Conservation (phyloP, 2,888 invertebrate species). For the Hoplodrina blanda region DNA sequence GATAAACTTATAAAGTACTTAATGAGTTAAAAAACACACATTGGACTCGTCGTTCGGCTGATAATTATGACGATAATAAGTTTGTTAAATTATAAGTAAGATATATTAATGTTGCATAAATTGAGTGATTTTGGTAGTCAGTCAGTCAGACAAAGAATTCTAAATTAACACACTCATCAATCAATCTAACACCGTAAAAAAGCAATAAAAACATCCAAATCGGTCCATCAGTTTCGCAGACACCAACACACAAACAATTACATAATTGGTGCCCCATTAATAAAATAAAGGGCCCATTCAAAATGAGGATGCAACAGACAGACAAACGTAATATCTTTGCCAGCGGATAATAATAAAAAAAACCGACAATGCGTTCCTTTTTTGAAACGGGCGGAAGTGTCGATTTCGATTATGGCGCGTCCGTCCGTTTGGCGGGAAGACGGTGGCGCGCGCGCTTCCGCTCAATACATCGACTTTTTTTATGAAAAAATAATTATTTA, state of each 20-base stretch:
- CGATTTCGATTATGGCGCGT: slow-evolving; percentile 80
- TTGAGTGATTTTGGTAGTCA: too few relatives aligned
- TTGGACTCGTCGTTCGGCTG: too few relatives aligned
- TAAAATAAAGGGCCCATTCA: slow-evolving; percentile 54
- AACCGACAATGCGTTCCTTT: slow-evolving; percentile 76
- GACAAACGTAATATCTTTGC: slow-evolving; percentile 63
- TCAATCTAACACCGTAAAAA: background rate
- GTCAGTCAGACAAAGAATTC: too few relatives aligned
- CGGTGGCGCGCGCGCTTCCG: slow-evolving; percentile 75
- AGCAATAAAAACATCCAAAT: slow-evolving; percentile 31
- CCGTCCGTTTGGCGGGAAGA: slow-evolving; percentile 78
- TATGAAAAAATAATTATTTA: slow-evolving; percentile 46
- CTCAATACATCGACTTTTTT: slow-evolving; percentile 59
- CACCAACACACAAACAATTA: slow-evolving; percentile 41
- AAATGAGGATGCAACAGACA: slow-evolving; percentile 59
- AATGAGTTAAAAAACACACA: too few relatives aligned
- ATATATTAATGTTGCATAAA: too few relatives aligned
- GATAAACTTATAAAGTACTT: too few relatives aligned
- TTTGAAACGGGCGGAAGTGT: slow-evolving; percentile 78
- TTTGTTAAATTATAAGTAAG: too few relatives aligned
- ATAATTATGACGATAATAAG: too few relatives aligned
- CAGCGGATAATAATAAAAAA: slow-evolving; percentile 69
- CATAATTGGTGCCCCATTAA: slow-evolving; percentile 46
- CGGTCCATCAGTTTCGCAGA: slow-evolving; percentile 18
- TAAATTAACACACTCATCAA: background rate